A percentile compares a stretch with the other conserved stretches of the same genome.
Evolutionary conservation across 2,888 invertebrate genomes (phyloP).

Genomic region (Eilema griseolum): DNA sequence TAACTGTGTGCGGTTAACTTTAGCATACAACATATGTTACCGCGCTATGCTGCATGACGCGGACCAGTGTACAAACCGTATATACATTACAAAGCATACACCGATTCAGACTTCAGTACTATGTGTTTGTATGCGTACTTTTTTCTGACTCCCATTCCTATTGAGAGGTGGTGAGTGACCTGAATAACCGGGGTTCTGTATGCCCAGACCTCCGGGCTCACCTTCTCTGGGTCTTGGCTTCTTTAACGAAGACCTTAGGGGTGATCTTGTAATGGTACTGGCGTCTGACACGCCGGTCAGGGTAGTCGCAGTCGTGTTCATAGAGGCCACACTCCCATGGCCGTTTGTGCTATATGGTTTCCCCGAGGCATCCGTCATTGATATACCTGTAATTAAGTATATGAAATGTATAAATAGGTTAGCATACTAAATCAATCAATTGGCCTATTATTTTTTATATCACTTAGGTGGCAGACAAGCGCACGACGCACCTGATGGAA

Average conservation of each 20-base stretch:
- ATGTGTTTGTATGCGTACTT: constrained; percentile 96
- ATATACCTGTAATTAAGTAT: constrained; percentile 86
- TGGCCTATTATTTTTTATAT: too few relatives aligned
- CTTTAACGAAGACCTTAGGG: constrained; percentile 92
- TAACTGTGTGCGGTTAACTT: too few relatives aligned
- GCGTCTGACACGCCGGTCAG: constrained; percentile 78
- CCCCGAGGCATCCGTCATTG: constrained; percentile 95
- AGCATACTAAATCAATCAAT: too few relatives aligned
- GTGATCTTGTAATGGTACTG: constrained; percentile 65
- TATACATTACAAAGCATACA: constrained; percentile 13
- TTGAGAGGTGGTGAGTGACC: constrained; percentile 94
- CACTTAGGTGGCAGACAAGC: too few relatives aligned
- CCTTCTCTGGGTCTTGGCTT: constrained; percentile 90
- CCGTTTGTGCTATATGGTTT: constrained; percentile 91
- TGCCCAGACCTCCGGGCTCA: constrained; percentile 89
- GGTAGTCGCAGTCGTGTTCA: constrained; percentile 91
- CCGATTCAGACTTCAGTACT: constrained; percentile 93
- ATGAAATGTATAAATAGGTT: constrained; percentile 22
- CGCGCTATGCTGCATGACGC: neutral
- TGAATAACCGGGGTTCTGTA: constrained; percentile 94
- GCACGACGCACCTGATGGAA: too few relatives aligned
- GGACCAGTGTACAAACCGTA: neutral
- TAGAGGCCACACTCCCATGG: constrained; percentile 90
- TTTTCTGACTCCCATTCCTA: constrained; percentile 95
- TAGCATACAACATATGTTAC: too few relatives aligned